These are phyloP conservation scores for Orchestes rusci DNA, from an alignment of 2,888 invertebrate genomes.

Conservation along the genomic window DNA sequence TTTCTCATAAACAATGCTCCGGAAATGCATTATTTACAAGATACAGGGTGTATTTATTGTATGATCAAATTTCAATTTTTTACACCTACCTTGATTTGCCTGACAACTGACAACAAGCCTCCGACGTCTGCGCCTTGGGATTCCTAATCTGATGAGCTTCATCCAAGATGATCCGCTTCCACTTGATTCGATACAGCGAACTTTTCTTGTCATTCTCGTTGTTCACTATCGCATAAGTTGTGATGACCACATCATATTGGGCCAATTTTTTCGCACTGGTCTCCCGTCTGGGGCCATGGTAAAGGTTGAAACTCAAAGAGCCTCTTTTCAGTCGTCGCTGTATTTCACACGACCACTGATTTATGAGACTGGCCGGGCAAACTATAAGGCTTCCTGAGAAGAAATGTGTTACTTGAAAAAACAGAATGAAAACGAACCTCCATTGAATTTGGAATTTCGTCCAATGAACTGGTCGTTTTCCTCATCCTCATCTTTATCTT, in stretches of 20 bases:
- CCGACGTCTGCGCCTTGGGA: slow-evolving; percentile 68
- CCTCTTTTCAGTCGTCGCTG: slow-evolving; percentile 54
- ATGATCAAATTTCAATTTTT: background rate
- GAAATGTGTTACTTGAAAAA: slow-evolving; percentile 1
- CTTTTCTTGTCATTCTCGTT: slow-evolving; percentile 54
- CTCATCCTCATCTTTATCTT: slow-evolving; percentile 30
- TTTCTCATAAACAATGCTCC: background rate
- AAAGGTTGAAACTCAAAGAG: slow-evolving; percentile 57
- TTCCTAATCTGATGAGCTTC: slow-evolving; percentile 92
- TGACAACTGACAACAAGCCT: slow-evolving; percentile 59
- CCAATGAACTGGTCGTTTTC: slow-evolving; percentile 23
- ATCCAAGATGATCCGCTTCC: slow-evolving; percentile 85
- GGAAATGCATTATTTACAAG: too few species aligned
- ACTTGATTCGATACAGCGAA: slow-evolving; percentile 61
- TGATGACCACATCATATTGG: slow-evolving; percentile 68
- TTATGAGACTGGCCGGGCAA: slow-evolving; percentile 84
- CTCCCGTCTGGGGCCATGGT: slow-evolving; percentile 77
- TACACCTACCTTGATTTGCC: slow-evolving; percentile 43
- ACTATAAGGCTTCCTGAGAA: slow-evolving; percentile 70
- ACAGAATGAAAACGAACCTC: slow-evolving; percentile 12
- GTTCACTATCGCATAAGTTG: slow-evolving; percentile 75
- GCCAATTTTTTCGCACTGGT: slow-evolving; percentile 46
- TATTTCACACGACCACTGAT: slow-evolving; percentile 86
- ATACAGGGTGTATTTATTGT: background rate
- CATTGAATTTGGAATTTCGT: slow-evolving; percentile 22